Conservation (phyloP, 2,797 vertebrate species). For the Psittacula echo region DNA sequence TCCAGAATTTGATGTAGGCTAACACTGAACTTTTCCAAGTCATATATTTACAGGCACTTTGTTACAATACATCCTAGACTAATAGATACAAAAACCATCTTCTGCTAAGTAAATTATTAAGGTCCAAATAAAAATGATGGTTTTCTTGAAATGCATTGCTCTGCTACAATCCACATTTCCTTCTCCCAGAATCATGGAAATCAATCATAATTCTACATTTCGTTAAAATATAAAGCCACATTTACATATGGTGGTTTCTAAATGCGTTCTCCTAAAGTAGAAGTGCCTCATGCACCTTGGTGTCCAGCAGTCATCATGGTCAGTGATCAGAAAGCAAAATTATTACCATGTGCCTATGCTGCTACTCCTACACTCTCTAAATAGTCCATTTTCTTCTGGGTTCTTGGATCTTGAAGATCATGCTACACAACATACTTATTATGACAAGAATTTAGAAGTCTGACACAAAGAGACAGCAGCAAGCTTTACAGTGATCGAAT, state of each 20-base stretch:
- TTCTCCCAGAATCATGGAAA: not conserved
- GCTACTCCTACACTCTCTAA: not conserved
- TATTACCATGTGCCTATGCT: not conserved
- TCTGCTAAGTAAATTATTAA: not conserved
- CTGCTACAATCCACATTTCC: not conserved
- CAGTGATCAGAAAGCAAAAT: not conserved
- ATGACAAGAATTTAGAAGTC: not conserved
- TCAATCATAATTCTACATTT: not conserved
- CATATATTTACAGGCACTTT: not conserved
- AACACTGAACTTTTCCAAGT: not conserved
- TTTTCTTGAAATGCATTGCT: not conserved
- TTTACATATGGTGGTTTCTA: not conserved
- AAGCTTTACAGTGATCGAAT: not conserved
- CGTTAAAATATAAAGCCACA: not conserved
- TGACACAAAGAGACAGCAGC: not conserved
- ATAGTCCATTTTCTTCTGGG: not conserved
- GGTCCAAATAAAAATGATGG: rapidly evolving
- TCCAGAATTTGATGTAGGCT: not conserved
- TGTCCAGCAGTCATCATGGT: rapidly evolving
- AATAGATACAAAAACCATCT: not conserved
- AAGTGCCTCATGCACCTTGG: not conserved
- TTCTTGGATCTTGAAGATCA: not conserved
- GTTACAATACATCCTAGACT: not conserved
- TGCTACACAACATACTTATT: not conserved
- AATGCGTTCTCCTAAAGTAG: not conserved